Evolutionary conservation across 2,797 vertebrate species (phyloP).

Genomic region (Enteromius unitaeniatus): DNA sequence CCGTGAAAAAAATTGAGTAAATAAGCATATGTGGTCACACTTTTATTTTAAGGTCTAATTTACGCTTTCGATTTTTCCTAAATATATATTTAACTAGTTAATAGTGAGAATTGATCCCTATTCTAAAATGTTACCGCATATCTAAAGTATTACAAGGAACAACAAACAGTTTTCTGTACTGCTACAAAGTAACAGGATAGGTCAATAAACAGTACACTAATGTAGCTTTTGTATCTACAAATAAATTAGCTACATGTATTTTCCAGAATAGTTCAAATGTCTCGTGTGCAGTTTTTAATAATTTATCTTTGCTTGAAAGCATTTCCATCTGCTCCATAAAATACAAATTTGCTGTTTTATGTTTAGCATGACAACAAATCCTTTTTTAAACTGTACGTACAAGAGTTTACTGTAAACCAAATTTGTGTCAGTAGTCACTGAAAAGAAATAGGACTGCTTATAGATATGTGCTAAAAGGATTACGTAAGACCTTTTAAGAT

Average conservation of each 20-base stretch:
- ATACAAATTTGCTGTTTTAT: background rate
- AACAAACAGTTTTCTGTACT: background rate
- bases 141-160: background rate
- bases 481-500: background rate
- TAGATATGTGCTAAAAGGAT: background rate
- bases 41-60: background rate
- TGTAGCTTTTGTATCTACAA: constrained; percentile 2
- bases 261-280: background rate
- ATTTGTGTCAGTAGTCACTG: background rate
- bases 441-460: background rate
- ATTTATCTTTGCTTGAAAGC: background rate
- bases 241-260: background rate
- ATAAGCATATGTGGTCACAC: constrained; percentile 2
- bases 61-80: too few species aligned
- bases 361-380: background rate
- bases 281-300: background rate
- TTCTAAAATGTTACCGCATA: background rate
- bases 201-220: constrained; percentile 17
- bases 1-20: background rate
- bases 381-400: background rate
- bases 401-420: background rate
- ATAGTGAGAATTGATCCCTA: background rate
- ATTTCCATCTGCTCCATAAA: background rate
- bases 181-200: background rate
- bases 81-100: too few species aligned